Conservation (phyloP, 2,888 invertebrate species). For the Andrena chrysosceles region DNA sequence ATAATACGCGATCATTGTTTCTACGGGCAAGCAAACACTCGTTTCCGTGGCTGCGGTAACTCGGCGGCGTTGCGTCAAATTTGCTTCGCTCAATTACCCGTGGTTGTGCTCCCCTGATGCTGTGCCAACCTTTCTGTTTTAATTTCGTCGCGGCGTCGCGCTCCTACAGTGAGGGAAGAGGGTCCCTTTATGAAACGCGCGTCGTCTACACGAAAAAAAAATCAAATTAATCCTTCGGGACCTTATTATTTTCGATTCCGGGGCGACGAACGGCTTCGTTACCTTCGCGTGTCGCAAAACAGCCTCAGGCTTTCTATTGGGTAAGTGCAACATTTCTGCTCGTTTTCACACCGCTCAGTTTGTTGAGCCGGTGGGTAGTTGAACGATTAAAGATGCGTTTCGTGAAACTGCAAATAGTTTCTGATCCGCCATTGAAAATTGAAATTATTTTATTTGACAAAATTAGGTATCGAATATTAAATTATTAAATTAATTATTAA, state of each 20-base stretch:
- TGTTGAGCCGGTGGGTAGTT: background rate
- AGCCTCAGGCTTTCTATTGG: background rate
- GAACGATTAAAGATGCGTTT: background rate
- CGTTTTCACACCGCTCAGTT: background rate
- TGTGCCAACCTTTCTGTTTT: constrained; percentile 62
- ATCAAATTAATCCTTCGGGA: constrained; percentile 44
- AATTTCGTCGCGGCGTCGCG: constrained; percentile 60
- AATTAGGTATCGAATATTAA: no score
- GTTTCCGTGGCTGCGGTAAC: constrained; percentile 35
- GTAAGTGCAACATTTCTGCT: background rate
- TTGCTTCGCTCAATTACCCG: constrained; percentile 67
- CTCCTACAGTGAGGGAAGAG: constrained; percentile 17
- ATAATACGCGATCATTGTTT: constrained; percentile 63
- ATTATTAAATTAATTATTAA: no score
- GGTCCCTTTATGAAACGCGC: constrained; percentile 39
- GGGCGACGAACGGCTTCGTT: constrained; percentile 2
- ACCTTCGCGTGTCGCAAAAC: background rate
- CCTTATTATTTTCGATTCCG: constrained; percentile 53
- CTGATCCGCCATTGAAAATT: no score
- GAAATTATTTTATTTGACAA: no score
- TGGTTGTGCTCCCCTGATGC: constrained; percentile 63
- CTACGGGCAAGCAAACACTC: constrained; percentile 32
- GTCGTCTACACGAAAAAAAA: constrained; percentile 31
- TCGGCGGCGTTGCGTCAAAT: constrained; percentile 61
- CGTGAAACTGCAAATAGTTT: background rate